A percentile compares a stretch with the other conserved stretches of the same genome.
These are phyloP conservation scores for Neosilurus mollespiculum DNA, from an alignment of 2,797 vertebrate species.

Conservation along the genomic window DNA sequence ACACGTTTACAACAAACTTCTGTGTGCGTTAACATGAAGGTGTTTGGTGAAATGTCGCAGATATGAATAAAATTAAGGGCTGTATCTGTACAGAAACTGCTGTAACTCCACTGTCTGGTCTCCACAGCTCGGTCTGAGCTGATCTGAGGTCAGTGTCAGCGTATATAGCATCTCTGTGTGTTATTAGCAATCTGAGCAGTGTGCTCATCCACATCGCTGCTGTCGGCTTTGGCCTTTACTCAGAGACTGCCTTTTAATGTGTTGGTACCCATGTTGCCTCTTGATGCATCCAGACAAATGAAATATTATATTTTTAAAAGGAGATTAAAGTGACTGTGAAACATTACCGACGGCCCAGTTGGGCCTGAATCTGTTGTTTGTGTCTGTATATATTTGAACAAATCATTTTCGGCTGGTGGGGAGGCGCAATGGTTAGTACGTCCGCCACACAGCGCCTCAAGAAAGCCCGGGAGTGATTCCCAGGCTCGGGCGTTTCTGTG, in stretches of 20 bases:
- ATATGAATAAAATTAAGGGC: slow-evolving; percentile 26
- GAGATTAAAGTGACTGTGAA: slow-evolving; percentile 38
- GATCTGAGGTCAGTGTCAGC: not conserved
- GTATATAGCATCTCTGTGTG: not conserved
- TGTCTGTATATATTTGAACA: not conserved
- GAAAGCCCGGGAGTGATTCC: no score
- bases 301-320: slow-evolving; percentile 47
- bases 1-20: slow-evolving; percentile 43
- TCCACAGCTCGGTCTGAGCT: not conserved
- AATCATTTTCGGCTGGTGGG: no score
- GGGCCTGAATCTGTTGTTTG: not conserved
- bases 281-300: slow-evolving; percentile 29
- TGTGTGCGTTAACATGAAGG: slow-evolving; percentile 33
- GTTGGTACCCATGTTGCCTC: slow-evolving; percentile 30
- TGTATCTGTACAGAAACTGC: slow-evolving; percentile 18
- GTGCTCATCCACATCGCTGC: slow-evolving; percentile 25
- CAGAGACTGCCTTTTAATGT: slow-evolving; percentile 9
- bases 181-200: slow-evolving; percentile 24
- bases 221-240: not conserved
- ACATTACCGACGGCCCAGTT: not conserved
- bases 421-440: no score
- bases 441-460: no score
- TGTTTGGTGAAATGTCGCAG: slow-evolving; percentile 17
- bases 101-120: slow-evolving; percentile 6
- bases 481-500: no score